These are phyloP conservation scores for Euwallacea similis DNA, from an alignment of 1,140 invertebrate genomes.

Conservation along the genomic window DNA sequence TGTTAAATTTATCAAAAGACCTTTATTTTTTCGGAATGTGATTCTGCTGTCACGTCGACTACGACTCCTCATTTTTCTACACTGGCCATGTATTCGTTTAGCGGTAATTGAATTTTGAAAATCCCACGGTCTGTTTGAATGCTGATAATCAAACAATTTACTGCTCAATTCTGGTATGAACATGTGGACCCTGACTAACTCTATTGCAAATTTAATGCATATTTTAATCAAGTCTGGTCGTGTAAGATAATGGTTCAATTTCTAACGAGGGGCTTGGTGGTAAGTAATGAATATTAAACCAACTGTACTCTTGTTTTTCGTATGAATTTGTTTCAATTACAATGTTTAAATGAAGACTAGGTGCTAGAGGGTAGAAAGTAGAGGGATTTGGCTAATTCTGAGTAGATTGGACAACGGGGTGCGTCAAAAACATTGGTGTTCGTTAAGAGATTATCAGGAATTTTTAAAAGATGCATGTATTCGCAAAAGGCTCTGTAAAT, in stretches of 20 bases:
- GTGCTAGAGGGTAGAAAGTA: too few species aligned
- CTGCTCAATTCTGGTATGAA: too few species aligned
- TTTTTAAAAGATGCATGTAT: too few species aligned
- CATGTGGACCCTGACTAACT: not conserved
- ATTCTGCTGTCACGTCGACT: slow-evolving; percentile 32
- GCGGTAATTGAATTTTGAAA: slow-evolving; percentile 20
- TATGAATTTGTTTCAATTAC: too few species aligned
- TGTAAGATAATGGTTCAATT: not conserved
- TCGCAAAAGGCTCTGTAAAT: too few species aligned
- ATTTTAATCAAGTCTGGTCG: not conserved
- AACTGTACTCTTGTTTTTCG: too few species aligned
- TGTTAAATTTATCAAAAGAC: slow-evolving; percentile 36
- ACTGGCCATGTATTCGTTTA: slow-evolving; percentile 13
- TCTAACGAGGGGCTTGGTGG: not conserved
- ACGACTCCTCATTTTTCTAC: slow-evolving; percentile 29
- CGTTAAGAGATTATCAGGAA: too few species aligned
- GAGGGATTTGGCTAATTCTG: too few species aligned
- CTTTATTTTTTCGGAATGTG: slow-evolving; percentile 36
- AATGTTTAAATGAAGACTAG: too few species aligned
- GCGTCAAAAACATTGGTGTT: too few species aligned
- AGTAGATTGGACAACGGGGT: too few species aligned
- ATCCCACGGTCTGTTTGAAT: slow-evolving; percentile 23
- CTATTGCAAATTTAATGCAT: not conserved
- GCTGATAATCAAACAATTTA: too few species aligned
- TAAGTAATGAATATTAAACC: not conserved